phyloP scores from a whole-genome alignment of 2,113 vertebrate genomes.

The Coptodon bakossiorum region DNA sequence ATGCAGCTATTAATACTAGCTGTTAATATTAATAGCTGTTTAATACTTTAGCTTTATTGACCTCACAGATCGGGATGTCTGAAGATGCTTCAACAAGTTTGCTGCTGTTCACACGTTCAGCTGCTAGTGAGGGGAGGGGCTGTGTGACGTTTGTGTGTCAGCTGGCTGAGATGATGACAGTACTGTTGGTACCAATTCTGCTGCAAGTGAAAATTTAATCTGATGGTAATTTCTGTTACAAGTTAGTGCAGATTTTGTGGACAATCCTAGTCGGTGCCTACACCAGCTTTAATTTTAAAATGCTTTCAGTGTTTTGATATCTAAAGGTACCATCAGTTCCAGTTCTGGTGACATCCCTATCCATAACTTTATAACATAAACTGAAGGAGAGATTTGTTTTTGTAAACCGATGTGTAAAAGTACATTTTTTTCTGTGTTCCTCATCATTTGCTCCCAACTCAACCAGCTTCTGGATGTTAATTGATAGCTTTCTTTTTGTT shows the following conservation, averaged over 20 bases:
- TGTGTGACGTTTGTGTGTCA: not conserved
- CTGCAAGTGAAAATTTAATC: not conserved
- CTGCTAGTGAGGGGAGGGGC: not conserved
- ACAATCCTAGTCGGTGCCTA: not conserved
- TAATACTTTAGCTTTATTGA: not conserved
- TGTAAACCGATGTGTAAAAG: not conserved
- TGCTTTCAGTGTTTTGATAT: not conserved
- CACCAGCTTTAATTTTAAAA: not conserved
- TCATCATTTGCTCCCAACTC: not conserved
- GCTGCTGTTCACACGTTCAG: not conserved
- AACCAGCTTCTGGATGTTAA: not conserved
- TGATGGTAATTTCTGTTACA: not conserved
- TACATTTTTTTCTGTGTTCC: not conserved
- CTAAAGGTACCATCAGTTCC: not conserved
- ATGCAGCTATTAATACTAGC: not conserved
- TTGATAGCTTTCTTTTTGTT: not conserved
- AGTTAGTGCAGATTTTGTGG: not conserved
- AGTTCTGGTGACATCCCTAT: not conserved
- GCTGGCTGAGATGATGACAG: not conserved
- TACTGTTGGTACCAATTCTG: not conserved
- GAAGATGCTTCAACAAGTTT: not conserved
- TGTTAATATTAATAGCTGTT: not conserved
- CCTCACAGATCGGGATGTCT: not conserved
- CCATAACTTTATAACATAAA: not conserved
- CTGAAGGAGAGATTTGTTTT: not conserved